Conservation (phyloP, 1,140 invertebrate genomes). For the Drosophila truncata region DNA sequence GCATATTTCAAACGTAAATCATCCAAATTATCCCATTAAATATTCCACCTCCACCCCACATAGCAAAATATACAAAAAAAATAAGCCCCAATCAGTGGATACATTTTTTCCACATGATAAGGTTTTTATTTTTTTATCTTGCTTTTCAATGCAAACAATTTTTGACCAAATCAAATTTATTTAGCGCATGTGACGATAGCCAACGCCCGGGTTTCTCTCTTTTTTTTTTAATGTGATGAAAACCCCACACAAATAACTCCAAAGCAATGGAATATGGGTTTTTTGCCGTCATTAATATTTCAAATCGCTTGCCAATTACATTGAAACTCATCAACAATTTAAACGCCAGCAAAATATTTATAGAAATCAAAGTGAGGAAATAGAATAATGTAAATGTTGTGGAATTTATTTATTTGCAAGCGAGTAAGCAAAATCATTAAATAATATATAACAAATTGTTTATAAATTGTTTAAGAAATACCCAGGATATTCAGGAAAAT, state of each 20-base stretch:
- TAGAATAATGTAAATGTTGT: constrained; percentile 10
- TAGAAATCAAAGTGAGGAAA: constrained; percentile 21
- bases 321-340: constrained; percentile 55
- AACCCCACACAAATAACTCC: constrained; percentile 26
- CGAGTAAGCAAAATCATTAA: not conserved
- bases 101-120: constrained; percentile 28
- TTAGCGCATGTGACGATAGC: constrained; percentile 43
- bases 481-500: constrained; percentile 1
- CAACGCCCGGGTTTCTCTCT: not conserved
- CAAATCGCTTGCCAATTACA: constrained; percentile 68
- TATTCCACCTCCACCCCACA: constrained; percentile 11
- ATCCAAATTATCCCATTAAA: constrained; percentile 41
- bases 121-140: constrained; percentile 10
- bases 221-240: not conserved
- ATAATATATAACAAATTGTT: not conserved
- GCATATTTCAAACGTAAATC: constrained; percentile 28
- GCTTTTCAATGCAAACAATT: constrained; percentile 50
- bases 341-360: constrained; percentile 12
- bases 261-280: not conserved
- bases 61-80: not conserved
- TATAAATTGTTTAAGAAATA: not conserved
- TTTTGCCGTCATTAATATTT: constrained; percentile 67
- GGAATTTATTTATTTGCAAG: constrained; percentile 6
- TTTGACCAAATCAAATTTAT: constrained; percentile 67
- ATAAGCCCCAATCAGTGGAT: constrained; percentile 41